phyloP scores from a whole-genome alignment of 2,888 invertebrate species.

The Theristus sp. region DNA sequence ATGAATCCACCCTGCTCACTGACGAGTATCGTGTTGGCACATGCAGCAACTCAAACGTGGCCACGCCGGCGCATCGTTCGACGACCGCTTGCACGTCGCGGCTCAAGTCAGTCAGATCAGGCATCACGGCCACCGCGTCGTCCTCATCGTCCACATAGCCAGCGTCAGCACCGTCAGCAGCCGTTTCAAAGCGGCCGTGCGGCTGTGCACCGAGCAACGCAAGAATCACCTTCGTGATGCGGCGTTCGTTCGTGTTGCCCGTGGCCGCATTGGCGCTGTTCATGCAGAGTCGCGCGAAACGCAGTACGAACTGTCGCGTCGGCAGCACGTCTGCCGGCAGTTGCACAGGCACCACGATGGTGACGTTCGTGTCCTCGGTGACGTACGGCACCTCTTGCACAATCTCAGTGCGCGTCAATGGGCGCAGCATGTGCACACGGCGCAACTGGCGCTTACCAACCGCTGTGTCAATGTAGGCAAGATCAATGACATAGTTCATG shows the following conservation, averaged over 20 bases:
- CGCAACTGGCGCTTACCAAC: conserved; percentile 17
- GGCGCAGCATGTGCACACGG: conserved; percentile 59
- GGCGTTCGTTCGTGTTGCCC: neutral
- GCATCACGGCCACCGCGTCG: too few species aligned
- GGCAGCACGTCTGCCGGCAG: neutral
- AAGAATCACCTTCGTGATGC: neutral
- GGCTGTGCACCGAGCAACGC: neutral
- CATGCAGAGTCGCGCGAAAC: neutral
- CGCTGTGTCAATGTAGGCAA: neutral
- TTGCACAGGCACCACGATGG: conserved; percentile 50
- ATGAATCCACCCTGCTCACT: too few species aligned
- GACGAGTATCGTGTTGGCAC: neutral
- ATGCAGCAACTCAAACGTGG: neutral
- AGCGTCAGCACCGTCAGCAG: too few species aligned
- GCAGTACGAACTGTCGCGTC: neutral
- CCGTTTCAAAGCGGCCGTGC: too few species aligned
- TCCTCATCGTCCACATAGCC: neutral
- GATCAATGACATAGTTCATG: conserved; percentile 63
- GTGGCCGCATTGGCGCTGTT: too few species aligned
- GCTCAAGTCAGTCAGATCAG: neutral
- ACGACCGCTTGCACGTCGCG: neutral
- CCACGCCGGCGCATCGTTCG: neutral
- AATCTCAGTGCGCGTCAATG: conserved; percentile 67
- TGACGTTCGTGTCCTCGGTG: conserved; percentile 68
- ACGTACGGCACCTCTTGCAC: conserved; percentile 68